Conservation (phyloP, 2,797 vertebrate genomes). For the Eulemur albifrons region DNA sequence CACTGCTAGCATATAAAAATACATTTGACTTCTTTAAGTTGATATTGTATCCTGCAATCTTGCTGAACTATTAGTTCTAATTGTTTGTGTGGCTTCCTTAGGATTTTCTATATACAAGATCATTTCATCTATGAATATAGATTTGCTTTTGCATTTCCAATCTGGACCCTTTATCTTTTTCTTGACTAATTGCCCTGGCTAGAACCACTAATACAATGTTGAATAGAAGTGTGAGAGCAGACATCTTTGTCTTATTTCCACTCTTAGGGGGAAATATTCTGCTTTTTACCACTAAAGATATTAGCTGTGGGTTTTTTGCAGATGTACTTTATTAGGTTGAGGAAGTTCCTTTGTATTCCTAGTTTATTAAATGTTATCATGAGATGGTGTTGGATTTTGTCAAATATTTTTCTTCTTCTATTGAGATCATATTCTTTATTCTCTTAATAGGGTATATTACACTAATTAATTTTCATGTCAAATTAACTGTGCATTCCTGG, state of each 20-base stretch:
- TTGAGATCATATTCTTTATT: neutral
- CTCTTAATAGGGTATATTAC: neutral
- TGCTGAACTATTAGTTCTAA: neutral
- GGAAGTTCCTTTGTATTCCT: neutral
- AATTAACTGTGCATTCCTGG: neutral
- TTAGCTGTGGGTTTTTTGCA: neutral
- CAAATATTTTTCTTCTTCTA: neutral
- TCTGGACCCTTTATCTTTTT: neutral
- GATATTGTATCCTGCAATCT: neutral
- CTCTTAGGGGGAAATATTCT: neutral
- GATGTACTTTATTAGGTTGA: neutral
- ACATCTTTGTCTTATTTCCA: neutral
- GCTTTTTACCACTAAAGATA: neutral
- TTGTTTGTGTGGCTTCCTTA: neutral
- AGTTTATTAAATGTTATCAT: neutral
- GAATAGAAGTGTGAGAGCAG: neutral
- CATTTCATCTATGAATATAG: neutral
- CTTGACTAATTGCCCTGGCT: neutral
- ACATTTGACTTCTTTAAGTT: neutral
- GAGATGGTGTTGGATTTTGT: neutral
- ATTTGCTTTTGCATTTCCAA: constrained; percentile 27
- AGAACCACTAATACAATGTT: neutral
- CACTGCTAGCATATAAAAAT: neutral
- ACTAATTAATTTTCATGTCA: neutral
- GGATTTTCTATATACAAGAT: neutral